These are phyloP conservation scores for Pygoscelis adeliae DNA, from an alignment of 2,113 vertebrate genomes.

Conservation along the genomic window DNA sequence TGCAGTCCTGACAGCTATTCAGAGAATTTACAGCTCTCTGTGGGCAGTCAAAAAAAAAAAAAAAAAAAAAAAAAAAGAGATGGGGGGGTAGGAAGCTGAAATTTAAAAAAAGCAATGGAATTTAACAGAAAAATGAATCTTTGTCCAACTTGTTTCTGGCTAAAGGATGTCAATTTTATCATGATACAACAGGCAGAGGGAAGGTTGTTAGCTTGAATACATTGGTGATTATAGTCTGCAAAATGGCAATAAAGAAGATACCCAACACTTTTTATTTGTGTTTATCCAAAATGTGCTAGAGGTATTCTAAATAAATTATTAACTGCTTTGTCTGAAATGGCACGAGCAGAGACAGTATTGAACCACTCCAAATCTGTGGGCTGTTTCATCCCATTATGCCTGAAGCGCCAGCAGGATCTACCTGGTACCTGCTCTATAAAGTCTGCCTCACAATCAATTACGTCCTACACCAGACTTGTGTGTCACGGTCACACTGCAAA, in stretches of 20 bases:
- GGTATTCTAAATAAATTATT: not conserved
- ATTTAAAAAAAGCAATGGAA: not conserved
- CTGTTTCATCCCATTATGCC: not conserved
- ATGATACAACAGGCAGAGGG: not conserved
- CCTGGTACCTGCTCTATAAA: not conserved
- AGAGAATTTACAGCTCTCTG: not conserved
- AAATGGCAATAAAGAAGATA: not conserved
- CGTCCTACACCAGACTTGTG: not conserved
- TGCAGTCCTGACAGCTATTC: not conserved
- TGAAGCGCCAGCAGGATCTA: not conserved
- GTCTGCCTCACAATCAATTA: not conserved
- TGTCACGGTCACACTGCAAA: not conserved
- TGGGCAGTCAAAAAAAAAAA: not conserved
- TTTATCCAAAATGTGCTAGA: not conserved
- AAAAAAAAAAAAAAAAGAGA: not conserved
- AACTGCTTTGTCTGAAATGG: not conserved
- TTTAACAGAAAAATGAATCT: not conserved
- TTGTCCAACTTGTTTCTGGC: not conserved
- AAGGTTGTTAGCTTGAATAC: not conserved
- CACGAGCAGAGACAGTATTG: not conserved
- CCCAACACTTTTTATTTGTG: not conserved
- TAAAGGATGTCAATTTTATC: not conserved
- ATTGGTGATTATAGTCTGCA: not conserved
- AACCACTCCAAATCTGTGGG: not conserved
- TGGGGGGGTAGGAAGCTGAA: not conserved